These are phyloP conservation scores for Echinarachnius parma DNA, from an alignment of 53 echinoderm and acorn worm species.

Conservation along the genomic window DNA sequence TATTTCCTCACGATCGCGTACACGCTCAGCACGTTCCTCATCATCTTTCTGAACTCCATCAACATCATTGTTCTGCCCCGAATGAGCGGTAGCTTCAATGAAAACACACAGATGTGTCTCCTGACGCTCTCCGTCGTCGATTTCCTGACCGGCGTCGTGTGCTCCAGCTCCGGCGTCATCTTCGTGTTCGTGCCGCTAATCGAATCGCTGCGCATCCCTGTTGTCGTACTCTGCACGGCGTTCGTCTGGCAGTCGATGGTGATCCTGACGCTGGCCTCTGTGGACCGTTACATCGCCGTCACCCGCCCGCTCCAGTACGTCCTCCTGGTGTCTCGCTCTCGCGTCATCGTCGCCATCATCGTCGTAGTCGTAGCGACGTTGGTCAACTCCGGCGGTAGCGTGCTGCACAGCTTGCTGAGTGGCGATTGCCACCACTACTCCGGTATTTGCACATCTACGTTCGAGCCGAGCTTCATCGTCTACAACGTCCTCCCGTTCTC, in stretches of 20 bases:
- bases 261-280: slow-evolving; percentile 23
- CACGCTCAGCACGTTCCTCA: slow-evolving; percentile 7
- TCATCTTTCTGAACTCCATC: neutral
- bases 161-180: slow-evolving; percentile 26
- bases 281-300: slow-evolving; percentile 31
- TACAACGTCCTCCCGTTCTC: slow-evolving; percentile 22
- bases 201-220: neutral
- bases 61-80: slow-evolving; percentile 17
- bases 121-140: slow-evolving; percentile 10
- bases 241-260: slow-evolving; percentile 37
- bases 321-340: slow-evolving; percentile 1
- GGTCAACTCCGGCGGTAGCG: neutral
- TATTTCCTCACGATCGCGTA: slow-evolving; percentile 8
- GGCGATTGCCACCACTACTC: neutral
- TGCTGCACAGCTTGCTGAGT: neutral
- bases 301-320: slow-evolving; percentile 17
- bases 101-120: slow-evolving; percentile 26
- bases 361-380: neutral
- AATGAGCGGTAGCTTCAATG: slow-evolving; percentile 8
- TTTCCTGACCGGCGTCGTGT: slow-evolving; percentile 11
- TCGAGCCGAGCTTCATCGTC: slow-evolving; percentile 3
- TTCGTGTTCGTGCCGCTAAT: neutral
- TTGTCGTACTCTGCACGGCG: slow-evolving; percentile 8
- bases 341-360: neutral
- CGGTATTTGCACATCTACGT: neutral